Conservation (phyloP, 2,113 vertebrate species). For the Microcebus lehilahytsara region DNA sequence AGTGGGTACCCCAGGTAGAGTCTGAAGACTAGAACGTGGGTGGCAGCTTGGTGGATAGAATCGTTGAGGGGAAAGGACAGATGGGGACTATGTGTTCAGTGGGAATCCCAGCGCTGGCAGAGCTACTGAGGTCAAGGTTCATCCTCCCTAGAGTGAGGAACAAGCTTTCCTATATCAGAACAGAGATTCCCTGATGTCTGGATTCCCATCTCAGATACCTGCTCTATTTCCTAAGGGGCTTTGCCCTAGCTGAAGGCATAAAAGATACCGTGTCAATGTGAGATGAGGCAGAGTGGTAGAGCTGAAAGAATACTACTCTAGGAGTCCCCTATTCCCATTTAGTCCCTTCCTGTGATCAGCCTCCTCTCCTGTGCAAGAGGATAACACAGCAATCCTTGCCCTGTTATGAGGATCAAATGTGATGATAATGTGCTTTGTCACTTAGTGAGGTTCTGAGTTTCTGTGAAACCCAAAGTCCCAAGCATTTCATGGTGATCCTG, state of each 20-base stretch:
- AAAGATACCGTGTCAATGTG: not conserved
- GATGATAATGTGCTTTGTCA: not conserved
- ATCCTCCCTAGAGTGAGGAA: not conserved
- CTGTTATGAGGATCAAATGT: not conserved
- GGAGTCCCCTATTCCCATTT: not conserved
- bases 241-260: not conserved
- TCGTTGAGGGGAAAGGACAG: not conserved
- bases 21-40: not conserved
- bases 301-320: not conserved
- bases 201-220: not conserved
- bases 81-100: not conserved
- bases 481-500: not conserved
- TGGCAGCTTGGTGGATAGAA: not conserved
- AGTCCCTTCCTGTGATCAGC: not conserved
- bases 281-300: not conserved
- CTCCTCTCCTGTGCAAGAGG: not conserved
- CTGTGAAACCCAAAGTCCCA: not conserved
- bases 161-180: not conserved
- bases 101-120: not conserved
- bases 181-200: not conserved
- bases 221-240: not conserved
- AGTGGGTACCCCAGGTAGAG: not conserved
- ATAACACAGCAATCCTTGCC: not conserved
- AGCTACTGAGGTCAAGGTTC: not conserved
- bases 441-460: not conserved